Percentiles rank a stretch among this genome's conserved stretches.
Evolutionary conservation across 2,797 vertebrate genomes (phyloP).

Genomic region (Periophthalmus magnuspinnatus): DNA sequence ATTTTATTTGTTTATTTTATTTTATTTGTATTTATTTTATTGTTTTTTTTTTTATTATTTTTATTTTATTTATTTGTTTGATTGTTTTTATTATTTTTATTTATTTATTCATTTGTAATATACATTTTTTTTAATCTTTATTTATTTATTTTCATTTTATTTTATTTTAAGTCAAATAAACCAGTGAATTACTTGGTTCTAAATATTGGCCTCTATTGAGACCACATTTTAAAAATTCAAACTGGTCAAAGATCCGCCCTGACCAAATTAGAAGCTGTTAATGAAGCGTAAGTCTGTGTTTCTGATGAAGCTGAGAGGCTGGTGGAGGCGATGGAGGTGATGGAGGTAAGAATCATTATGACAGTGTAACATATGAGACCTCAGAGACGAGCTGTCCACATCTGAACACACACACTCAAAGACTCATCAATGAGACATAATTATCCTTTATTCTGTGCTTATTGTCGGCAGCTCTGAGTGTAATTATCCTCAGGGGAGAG

Average conservation of each 20-base stretch:
- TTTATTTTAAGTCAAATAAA: no score
- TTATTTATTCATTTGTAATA: no score
- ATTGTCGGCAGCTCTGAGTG: conserved; percentile 2
- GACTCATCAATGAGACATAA: conserved; percentile 39
- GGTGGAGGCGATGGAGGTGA: conserved; percentile 47
- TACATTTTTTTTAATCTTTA: no score
- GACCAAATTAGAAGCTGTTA: conserved; percentile 60
- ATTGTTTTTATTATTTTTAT: no score
- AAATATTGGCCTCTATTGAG: not conserved
- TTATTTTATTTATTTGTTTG: no score
- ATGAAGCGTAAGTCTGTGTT: conserved; percentile 56
- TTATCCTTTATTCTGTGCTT: conserved; percentile 33
- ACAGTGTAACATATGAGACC: conserved; percentile 55
- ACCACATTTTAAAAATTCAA: not conserved
- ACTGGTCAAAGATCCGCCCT: not conserved
- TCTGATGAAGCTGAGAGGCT: conserved; percentile 58
- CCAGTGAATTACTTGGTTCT: not conserved
- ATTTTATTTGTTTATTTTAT: no score
- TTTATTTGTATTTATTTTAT: no score
- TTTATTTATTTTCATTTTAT: no score
- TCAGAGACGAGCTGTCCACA: conserved; percentile 32
- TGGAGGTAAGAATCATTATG: conserved; percentile 62
- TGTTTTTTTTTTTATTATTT: no score
- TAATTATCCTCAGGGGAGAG: conserved; percentile 22
- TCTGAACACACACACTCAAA: conserved; percentile 31